Percentiles rank a stretch among this genome's conserved stretches.
These are phyloP conservation scores for Apolygus lucorum DNA, from an alignment of 1,140 invertebrate species.

Conservation along the genomic window DNA sequence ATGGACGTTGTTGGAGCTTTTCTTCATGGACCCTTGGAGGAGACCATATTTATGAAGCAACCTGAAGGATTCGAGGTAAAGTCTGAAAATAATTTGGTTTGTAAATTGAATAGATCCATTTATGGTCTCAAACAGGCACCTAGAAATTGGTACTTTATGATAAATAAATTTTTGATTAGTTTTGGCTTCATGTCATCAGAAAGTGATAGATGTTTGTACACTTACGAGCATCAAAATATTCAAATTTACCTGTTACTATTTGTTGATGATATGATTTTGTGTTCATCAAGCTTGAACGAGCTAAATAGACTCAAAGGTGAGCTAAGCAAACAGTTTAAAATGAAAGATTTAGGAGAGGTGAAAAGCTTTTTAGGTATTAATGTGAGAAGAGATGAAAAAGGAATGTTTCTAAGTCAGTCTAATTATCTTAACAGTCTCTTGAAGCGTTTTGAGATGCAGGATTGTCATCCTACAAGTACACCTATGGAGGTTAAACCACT, in stretches of 20 bases:
- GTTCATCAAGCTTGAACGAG: background rate
- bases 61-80: conserved; percentile 24
- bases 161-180: conserved; percentile 21
- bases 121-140: conserved; percentile 28
- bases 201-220: conserved; percentile 27
- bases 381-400: conserved; percentile 16
- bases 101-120: conserved; percentile 12
- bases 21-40: conserved; percentile 39
- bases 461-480: background rate
- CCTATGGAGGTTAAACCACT: background rate
- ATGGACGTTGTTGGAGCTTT: conserved; percentile 40
- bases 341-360: conserved; percentile 23
- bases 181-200: conserved; percentile 19
- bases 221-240: background rate
- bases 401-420: conserved; percentile 20
- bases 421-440: conserved; percentile 15
- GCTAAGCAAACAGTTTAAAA: conserved; percentile 22
- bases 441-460: conserved; percentile 9
- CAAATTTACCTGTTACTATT: conserved; percentile 23
- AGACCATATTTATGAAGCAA: conserved; percentile 38
- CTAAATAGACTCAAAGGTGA: conserved; percentile 22
- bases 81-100: background rate
- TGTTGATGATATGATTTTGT: conserved; percentile 29
- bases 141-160: conserved; percentile 23
- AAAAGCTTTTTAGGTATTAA: conserved; percentile 29